Base-by-base conservation (phyloP, 2,797 vertebrate species). In the Myoxocephalus aenaeus region DNA sequence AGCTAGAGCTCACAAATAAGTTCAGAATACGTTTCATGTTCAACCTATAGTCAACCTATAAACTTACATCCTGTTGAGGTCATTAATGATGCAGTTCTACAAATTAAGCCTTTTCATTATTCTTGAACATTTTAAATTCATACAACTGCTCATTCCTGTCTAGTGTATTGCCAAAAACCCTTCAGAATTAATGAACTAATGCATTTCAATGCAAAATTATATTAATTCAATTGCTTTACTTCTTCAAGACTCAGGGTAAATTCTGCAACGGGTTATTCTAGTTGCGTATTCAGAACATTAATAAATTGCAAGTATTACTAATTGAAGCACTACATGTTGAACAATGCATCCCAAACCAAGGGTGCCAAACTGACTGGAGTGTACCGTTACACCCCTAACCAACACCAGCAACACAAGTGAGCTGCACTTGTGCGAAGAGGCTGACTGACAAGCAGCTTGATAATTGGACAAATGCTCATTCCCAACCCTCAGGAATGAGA, bases 381-480 rank as follows among this genome's bases (percentile, higher is more conserved):
- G 70, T 40, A 53, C 85, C 84, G 14, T 84, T 89, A 87, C 86
- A 90, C 84, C 87, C 82, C 77, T 38, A 65, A 90, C 86, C 80
- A 90, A 92, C 92, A 93, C 86, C 91, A 88, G 83, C 82, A 88
- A 86, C 90, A 92, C 90, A 89, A 93, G 88, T 88, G 72, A 89
- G 80, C 81, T 81, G 81, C 79, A 81, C 88, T 93, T 90, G 90
- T 92, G 91, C 91, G 84, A 86, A 88, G 85, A 90, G 83, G 87
- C 86, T 90, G 85, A 90, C 83, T 80, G 93, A 93, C 91, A 94
- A 94, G 92, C 86, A 73, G 83, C 87, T 91, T 91, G 94, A 95
- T 95, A 95, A 96, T 94, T 93, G 88, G 80, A 89, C 90, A 85
- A 91, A 92, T 87, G 87, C 86, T 79, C 80, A 90, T 92, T 94